Conservation (phyloP, 2,797 vertebrate species). For the Tapirus indicus region DNA sequence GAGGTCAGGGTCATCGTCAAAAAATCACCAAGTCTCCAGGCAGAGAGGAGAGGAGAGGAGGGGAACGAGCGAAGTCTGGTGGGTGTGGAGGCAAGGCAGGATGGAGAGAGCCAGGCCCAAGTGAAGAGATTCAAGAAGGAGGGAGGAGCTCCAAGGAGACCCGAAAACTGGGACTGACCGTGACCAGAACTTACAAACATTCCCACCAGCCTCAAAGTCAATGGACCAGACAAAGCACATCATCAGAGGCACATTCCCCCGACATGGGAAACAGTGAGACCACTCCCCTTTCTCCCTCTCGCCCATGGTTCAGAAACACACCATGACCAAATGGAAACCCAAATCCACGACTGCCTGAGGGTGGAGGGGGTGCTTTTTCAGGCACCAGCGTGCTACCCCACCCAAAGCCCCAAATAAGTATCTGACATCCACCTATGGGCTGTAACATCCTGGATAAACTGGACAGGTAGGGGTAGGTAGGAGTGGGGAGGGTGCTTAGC, state of each 20-base stretch:
- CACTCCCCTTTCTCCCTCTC: accelerated
- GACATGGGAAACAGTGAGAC: neutral
- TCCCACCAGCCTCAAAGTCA: neutral
- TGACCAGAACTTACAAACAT: neutral
- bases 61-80: neutral
- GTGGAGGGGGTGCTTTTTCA: neutral
- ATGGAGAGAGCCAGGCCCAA: no score
- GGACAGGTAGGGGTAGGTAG: neutral
- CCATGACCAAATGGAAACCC: neutral
- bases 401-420: neutral
- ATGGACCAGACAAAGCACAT: neutral
- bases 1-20: neutral
- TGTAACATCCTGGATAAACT: neutral
- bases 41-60: neutral
- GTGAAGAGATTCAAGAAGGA: neutral
- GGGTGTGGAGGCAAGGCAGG: neutral
- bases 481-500: neutral
- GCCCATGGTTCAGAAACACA: neutral
- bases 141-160: neutral
- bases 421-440: neutral
- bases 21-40: neutral
- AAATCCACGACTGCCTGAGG: neutral
- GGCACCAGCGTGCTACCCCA: neutral
- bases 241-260: neutral
- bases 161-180: neutral